Conservation (phyloP, 1,140 invertebrate genomes). For the Drosophila biarmipes region DNA sequence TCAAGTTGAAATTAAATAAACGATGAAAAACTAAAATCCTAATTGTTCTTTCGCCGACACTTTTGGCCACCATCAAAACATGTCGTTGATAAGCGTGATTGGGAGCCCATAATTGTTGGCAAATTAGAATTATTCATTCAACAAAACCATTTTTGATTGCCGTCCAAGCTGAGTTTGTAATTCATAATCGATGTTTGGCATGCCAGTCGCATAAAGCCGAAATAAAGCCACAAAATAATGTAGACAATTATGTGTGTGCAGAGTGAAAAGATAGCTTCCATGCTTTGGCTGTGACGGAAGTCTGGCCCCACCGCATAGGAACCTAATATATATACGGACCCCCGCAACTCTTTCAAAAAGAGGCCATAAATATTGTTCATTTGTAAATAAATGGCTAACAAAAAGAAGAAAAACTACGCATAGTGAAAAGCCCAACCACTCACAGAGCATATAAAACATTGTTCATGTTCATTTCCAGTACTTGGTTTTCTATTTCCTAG, state of each 20-base stretch:
- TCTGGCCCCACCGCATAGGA: constrained; percentile 17
- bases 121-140: constrained; percentile 56
- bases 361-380: constrained; percentile 82
- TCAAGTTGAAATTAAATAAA: not conserved
- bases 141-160: constrained; percentile 34
- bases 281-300: constrained; percentile 59
- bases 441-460: constrained; percentile 74
- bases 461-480: constrained; percentile 54
- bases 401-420: constrained; percentile 24
- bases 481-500: constrained; percentile 60
- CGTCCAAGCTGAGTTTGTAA: constrained; percentile 4
- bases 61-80: constrained; percentile 19
- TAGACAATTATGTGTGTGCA: constrained; percentile 7
- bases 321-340: constrained; percentile 1
- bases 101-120: constrained; percentile 46
- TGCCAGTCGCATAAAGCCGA: constrained; percentile 37
- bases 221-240: constrained; percentile 70
- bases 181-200: constrained; percentile 44
- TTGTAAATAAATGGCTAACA: constrained; percentile 73
- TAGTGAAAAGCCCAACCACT: constrained; percentile 49
- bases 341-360: constrained; percentile 52
- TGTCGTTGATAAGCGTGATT: constrained; percentile 2
- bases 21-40: not conserved
- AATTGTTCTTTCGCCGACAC: constrained; percentile 25
- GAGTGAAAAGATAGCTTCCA: constrained; percentile 48